Conservation (phyloP, 2,113 vertebrate genomes). For the Toxostoma redivivum region DNA sequence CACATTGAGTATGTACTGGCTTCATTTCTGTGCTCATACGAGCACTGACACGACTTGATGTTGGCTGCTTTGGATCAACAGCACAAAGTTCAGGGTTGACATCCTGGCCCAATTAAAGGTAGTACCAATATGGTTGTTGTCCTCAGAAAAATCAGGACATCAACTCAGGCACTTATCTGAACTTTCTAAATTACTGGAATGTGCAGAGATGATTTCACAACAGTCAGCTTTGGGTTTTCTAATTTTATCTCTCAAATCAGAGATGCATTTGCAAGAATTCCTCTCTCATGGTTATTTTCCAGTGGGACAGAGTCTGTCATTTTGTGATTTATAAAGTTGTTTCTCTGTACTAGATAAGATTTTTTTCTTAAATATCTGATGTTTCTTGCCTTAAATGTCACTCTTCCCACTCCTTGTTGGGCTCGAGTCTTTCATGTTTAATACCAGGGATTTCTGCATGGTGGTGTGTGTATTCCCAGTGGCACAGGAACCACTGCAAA, state of each 20-base stretch:
- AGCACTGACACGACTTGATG: not conserved
- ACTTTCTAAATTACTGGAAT: not conserved
- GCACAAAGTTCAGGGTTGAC: not conserved
- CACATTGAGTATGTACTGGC: not conserved
- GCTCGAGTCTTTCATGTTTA: not conserved
- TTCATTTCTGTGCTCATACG: not conserved
- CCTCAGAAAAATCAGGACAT: not conserved
- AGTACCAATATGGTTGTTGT: not conserved
- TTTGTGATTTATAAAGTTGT: not conserved
- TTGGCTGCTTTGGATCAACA: not conserved
- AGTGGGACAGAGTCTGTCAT: not conserved
- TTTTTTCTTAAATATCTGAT: not conserved
- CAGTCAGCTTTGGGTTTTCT: not conserved
- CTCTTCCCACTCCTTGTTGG: not conserved
- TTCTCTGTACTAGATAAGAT: not conserved
- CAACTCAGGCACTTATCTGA: not conserved
- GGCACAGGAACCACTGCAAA: not conserved
- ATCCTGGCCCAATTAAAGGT: not conserved
- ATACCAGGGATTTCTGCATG: not conserved
- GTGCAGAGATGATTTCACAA: not conserved
- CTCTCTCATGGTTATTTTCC: not conserved
- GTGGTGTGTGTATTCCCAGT: not conserved
- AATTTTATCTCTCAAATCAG: constrained; percentile 5
- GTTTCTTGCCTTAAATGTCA: not conserved
- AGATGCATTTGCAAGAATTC: not conserved